phyloP scores from a whole-genome alignment of 2,888 invertebrate species.

The Andrena praecox region DNA sequence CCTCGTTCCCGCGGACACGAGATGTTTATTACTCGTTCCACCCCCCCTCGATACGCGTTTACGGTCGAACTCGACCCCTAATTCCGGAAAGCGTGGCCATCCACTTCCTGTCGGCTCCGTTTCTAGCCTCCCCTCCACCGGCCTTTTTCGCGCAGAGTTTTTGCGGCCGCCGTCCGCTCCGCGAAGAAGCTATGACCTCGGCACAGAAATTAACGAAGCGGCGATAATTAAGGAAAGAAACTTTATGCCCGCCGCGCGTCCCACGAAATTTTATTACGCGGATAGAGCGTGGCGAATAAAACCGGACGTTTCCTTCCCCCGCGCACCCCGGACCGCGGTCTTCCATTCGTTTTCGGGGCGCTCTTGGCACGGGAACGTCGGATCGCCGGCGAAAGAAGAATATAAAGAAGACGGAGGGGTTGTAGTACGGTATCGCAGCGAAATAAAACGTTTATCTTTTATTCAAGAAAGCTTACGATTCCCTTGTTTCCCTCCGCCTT shows the following conservation, averaged over 20 bases:
- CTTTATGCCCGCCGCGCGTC: constrained; percentile 63
- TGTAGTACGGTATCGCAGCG: neutral
- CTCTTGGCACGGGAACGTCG: constrained; percentile 32
- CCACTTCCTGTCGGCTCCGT: constrained; percentile 43
- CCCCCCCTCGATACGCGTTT: constrained; percentile 58
- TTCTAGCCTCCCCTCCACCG: constrained; percentile 4
- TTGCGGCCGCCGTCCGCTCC: constrained; percentile 22
- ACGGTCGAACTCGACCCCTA: constrained; percentile 67
- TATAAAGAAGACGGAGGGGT: neutral
- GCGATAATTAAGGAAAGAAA: constrained; percentile 76
- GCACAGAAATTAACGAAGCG: constrained; percentile 75
- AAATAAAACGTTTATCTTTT: constrained; percentile 38
- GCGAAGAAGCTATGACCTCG: constrained; percentile 58
- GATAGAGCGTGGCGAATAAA: constrained; percentile 30
- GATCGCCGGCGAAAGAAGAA: constrained; percentile 21
- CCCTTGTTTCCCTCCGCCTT: neutral
- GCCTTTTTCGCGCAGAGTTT: constrained; percentile 40
- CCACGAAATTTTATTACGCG: constrained; percentile 65
- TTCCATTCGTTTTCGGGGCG: constrained; percentile 27
- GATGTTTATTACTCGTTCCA: constrained; percentile 52
- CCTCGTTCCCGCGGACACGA: constrained; percentile 37
- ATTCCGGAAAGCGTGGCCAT: constrained; percentile 71
- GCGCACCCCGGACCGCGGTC: neutral
- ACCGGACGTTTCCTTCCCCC: constrained; percentile 19
- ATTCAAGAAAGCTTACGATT: constrained; percentile 26